These are phyloP conservation scores for Epicampocera succincta DNA, from an alignment of 2,888 invertebrate species.

Conservation along the genomic window DNA sequence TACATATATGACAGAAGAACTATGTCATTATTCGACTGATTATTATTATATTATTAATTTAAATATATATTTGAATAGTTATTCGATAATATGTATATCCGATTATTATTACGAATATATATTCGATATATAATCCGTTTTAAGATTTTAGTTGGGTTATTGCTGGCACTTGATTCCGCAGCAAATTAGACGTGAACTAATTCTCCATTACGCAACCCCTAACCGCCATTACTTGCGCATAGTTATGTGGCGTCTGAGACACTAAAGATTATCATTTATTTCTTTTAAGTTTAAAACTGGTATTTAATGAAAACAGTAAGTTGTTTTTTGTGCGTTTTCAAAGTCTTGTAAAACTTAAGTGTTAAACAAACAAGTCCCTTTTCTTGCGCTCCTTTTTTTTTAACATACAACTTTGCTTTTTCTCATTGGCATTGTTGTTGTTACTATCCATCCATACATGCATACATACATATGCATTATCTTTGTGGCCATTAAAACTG, in stretches of 20 bases:
- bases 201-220: constrained; percentile 1
- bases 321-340: constrained; percentile 51
- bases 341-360: constrained; percentile 73
- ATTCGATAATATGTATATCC: no score
- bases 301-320: constrained; percentile 59
- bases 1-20: no score
- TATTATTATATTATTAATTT: no score
- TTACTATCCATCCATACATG: constrained; percentile 1
- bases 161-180: no score
- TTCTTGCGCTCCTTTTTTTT: constrained; percentile 51
- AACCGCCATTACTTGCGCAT: background rate
- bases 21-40: no score
- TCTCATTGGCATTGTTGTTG: constrained; percentile 25
- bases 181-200: no score
- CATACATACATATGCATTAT: background rate
- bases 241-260: constrained; percentile 55
- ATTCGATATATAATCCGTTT: no score
- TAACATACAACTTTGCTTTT: background rate
- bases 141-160: no score
- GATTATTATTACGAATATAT: no score
- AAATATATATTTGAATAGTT: no score
- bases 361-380: constrained; percentile 75
- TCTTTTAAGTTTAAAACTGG: constrained; percentile 28
- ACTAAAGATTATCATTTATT: constrained; percentile 56
- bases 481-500: constrained; percentile 58